These are phyloP conservation scores for Avahi laniger DNA, from an alignment of 2,797 vertebrate species.

Conservation along the genomic window DNA sequence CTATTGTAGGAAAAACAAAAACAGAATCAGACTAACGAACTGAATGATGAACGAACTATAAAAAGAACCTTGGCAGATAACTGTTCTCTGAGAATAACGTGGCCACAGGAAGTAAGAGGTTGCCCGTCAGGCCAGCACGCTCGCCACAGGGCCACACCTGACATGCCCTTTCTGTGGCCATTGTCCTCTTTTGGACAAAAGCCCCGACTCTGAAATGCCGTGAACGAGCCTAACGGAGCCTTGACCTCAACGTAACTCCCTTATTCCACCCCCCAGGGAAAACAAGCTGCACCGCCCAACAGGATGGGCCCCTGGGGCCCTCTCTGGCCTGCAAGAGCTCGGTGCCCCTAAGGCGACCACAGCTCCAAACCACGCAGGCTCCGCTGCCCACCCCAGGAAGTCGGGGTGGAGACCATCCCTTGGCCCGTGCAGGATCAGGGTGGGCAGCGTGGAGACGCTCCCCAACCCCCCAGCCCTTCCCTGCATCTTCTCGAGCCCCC, in stretches of 20 bases:
- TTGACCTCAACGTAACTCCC: background rate
- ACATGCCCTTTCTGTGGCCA: background rate
- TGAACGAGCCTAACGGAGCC: background rate
- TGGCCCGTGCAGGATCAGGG: background rate
- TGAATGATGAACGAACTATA: background rate
- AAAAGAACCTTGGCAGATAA: background rate
- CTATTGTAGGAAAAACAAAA: background rate
- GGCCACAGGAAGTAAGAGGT: background rate
- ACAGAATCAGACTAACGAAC: background rate
- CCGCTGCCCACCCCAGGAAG: background rate
- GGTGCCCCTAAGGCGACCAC: background rate
- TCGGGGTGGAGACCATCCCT: background rate
- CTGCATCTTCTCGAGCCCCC: background rate
- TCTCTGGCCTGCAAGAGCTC: too few relatives aligned
- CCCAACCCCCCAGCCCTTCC: background rate
- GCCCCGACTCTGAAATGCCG: background rate
- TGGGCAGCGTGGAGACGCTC: background rate
- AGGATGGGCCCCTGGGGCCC: background rate
- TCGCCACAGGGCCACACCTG: background rate
- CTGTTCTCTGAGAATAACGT: background rate
- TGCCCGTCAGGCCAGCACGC: background rate
- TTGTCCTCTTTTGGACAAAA: background rate
- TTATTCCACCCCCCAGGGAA: background rate
- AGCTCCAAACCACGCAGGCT: background rate
- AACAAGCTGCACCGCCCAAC: background rate